Evolutionary conservation across 2,797 vertebrate species (phyloP), one percentile per base, ranked within the genome.

Genomic region (Gallirallus australis): DNA sequence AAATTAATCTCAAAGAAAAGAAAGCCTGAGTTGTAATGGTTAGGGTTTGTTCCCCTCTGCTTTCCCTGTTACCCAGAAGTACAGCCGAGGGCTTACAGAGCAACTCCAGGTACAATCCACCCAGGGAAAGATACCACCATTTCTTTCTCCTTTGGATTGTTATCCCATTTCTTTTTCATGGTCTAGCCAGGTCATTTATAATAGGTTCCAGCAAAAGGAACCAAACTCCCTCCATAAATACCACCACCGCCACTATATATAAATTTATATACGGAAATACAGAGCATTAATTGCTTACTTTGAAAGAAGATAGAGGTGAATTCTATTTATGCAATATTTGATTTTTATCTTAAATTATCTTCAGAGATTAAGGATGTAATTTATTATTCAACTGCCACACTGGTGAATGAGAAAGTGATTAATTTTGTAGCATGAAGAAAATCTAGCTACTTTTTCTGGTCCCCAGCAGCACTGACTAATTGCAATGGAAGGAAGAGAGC

Each of bases 291-390:
- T 64, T 92, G 35, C 27, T 61, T 86, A 17, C 57, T 96, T 90
- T 81, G 52, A 71, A 82, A 82, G 73, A 68, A 28, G 42, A 42
- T 39, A n/a, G 28, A 66, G 5, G 4, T 71, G 9, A 77, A n/a
- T 77, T 72, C 28, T 73, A 11, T 80, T 50, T 92, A 82, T 89
- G 68, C 33, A 88, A 17, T 21, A 59, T 71, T 72, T 82, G 60
- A 53, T 85, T 92, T 45, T 95, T 94, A 52, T 66, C 25, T 83
- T 71, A 57, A 89, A 45, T 81, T 56, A 50, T 83, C 42, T n/a
- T 82, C 9, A 30, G 30, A 7, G n/a, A 83, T 89, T 90, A 56
- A 56, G 52, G 53, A 83, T 71, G 19, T 80, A 65, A 63, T 83
- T 92, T 95, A 28, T 69, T 83, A 60, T 75, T 95, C n/a, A 82